Evolutionary conservation across 2,113 vertebrate genomes (phyloP).

Genomic region (Sitta europaea): DNA sequence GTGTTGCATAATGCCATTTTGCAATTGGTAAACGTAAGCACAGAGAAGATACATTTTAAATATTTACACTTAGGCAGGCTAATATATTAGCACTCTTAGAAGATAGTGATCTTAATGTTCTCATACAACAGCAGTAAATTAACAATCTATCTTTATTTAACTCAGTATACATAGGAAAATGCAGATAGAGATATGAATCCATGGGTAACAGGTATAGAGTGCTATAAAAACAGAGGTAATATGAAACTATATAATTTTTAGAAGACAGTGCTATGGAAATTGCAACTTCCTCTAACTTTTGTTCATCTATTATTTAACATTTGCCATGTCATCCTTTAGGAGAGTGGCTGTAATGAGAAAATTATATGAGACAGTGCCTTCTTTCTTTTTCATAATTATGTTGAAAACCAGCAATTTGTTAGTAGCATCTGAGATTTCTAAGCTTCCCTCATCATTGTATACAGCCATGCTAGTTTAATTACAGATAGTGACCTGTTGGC

Average conservation of each 20-base stretch:
- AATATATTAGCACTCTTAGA: slow-evolving; percentile 12
- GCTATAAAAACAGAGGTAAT: neutral
- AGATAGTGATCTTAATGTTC: neutral
- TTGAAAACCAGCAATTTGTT: neutral
- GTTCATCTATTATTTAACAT: neutral
- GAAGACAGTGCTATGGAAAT: neutral
- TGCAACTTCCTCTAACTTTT: neutral
- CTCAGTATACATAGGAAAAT: neutral
- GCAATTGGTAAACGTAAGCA: slow-evolving; percentile 53
- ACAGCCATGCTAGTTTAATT: neutral
- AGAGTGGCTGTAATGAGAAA: neutral
- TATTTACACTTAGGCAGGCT: slow-evolving; percentile 54
- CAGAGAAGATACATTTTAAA: slow-evolving; percentile 50
- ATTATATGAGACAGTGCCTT: neutral
- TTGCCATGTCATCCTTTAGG: neutral
- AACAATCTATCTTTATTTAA: neutral
- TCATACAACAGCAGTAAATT: neutral
- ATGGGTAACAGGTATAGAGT: neutral
- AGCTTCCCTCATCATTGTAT: neutral
- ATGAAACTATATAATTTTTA: neutral
- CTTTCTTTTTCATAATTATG: neutral
- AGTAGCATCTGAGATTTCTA: neutral
- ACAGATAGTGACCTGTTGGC: neutral
- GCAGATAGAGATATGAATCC: neutral
- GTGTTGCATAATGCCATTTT: slow-evolving; percentile 64